Percentiles rank a stretch among this genome's conserved stretches.
Conservation (phyloP, 2,113 vertebrate genomes). For the Ammodytes dubius region DNA sequence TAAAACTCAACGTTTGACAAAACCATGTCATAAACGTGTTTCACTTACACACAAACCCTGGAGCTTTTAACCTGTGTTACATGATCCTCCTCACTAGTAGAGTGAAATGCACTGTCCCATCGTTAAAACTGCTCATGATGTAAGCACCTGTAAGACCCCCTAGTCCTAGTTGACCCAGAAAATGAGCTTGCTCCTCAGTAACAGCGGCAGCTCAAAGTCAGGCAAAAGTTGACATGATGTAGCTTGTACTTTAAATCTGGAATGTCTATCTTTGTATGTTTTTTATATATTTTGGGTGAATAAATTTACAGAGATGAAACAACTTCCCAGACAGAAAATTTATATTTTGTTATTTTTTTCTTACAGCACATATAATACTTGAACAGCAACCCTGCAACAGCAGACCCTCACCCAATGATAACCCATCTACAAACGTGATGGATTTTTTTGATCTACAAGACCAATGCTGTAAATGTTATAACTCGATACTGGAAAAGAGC, state of each 20-base stretch:
- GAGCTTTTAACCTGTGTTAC: background rate
- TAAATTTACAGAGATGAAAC: too few species aligned
- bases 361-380: background rate
- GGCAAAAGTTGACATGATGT: background rate
- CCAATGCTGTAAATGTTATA: background rate
- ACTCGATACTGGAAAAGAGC: background rate
- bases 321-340: background rate
- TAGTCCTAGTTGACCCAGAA: background rate
- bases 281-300: background rate
- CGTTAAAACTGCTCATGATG: slow-evolving; percentile 18
- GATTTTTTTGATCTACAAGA: background rate
- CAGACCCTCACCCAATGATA: background rate
- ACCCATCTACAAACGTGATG: slow-evolving; percentile 14
- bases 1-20: background rate
- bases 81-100: background rate
- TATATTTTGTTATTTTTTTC: background rate
- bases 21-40: background rate
- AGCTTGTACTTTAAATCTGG: background rate
- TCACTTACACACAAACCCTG: background rate
- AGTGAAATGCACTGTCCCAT: background rate
- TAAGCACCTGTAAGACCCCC: background rate
- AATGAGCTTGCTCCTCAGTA: background rate
- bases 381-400: background rate
- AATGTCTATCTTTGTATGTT: background rate
- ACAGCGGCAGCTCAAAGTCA: background rate